Conservation (phyloP, 2,113 vertebrate genomes). For the Dolichallabes microphthalmus region DNA sequence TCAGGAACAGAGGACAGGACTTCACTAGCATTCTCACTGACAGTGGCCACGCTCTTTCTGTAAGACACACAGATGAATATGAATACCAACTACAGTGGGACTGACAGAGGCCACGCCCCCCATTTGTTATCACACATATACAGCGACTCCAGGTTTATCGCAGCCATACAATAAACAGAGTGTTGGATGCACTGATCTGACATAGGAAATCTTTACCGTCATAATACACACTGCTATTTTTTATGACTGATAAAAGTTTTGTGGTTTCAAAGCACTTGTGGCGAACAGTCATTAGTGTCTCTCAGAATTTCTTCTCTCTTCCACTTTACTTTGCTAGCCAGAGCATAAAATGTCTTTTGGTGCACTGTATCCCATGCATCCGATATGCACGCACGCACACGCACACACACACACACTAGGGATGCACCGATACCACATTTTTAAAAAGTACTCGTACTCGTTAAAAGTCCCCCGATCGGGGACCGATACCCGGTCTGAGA, state of each 20-base stretch:
- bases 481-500: no score
- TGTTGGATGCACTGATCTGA: not conserved
- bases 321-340: not conserved
- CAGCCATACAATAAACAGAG: not conserved
- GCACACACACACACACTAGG: not conserved
- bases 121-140: not conserved
- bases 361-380: not conserved
- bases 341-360: not conserved
- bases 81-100: not conserved
- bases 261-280: constrained; percentile 10
- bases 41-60: not conserved
- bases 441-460: no score
- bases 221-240: not conserved
- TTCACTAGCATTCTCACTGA: not conserved
- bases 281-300: constrained; percentile 14
- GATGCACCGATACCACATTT: no score
- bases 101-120: not conserved
- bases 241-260: not conserved
- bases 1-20: not conserved
- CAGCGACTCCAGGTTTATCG: not conserved
- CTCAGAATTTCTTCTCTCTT: not conserved
- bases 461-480: no score
- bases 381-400: not conserved
- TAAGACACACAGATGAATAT: not conserved
- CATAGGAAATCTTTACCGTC: not conserved